Conservation (phyloP, 2,888 invertebrate genomes). For the Tetanocera ferruginea region DNA sequence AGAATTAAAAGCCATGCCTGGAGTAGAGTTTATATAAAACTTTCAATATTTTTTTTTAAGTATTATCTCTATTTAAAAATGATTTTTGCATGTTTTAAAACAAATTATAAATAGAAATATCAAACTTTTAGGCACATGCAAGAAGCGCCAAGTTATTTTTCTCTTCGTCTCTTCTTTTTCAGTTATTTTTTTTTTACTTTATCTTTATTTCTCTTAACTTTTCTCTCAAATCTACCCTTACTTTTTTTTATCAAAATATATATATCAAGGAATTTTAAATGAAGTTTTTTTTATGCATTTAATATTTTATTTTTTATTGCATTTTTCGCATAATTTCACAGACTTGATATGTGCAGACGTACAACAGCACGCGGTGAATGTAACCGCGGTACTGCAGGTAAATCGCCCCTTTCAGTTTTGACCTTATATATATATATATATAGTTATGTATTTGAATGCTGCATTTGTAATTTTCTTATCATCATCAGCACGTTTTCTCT, state of each 20-base stretch:
- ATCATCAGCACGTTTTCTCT: constrained; percentile 45
- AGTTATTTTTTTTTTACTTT: neutral
- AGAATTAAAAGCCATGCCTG: too few species aligned
- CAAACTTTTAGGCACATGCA: too few species aligned
- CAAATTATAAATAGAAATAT: too few species aligned
- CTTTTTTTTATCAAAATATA: too few species aligned
- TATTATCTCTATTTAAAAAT: too few species aligned
- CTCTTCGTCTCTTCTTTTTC: too few species aligned
- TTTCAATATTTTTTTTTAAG: too few species aligned
- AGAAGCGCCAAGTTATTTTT: too few species aligned
- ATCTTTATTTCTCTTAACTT: neutral
- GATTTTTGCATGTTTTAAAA: too few species aligned
- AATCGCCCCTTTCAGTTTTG: constrained; percentile 60
- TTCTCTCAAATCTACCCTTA: neutral
- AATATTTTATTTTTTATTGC: neutral
- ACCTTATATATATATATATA: constrained; percentile 23
- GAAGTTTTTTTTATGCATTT: too few species aligned
- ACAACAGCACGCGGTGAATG: constrained; percentile 94
- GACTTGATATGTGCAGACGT: constrained; percentile 99
- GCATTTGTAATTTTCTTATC: constrained; percentile 15
- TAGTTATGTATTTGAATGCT: constrained; percentile 28
- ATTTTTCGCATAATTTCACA: constrained; percentile 74
- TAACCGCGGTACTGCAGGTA: constrained; percentile 99
- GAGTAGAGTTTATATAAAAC: too few species aligned
- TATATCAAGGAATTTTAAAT: too few species aligned